phyloP scores from a whole-genome alignment of 2,888 invertebrate species.

The Kuschelorhynchus macadamiae region DNA sequence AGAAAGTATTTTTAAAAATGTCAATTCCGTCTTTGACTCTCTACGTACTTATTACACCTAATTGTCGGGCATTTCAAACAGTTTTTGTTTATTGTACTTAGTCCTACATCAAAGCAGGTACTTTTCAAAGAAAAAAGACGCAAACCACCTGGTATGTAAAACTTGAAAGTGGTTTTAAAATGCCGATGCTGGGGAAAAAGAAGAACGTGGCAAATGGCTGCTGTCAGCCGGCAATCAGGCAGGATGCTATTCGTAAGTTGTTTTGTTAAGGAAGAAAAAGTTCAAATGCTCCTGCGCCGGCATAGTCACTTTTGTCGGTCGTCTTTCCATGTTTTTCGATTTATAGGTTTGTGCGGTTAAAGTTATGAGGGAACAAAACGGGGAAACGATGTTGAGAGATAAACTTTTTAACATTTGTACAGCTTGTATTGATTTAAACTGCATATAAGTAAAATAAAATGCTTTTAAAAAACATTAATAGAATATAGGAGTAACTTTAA shows the following conservation, averaged over 20 bases:
- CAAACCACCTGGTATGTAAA: conserved; percentile 25
- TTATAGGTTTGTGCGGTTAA: conserved; percentile 12
- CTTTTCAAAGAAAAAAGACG: conserved; percentile 25
- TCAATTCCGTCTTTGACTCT: not conserved
- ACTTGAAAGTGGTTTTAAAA: conserved; percentile 33
- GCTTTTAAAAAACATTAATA: too few species aligned
- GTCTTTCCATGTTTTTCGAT: not conserved
- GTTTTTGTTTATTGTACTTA: conserved; percentile 15
- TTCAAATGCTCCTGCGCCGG: conserved; percentile 18
- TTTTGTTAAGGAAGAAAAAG: conserved; percentile 31
- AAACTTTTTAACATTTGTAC: too few species aligned
- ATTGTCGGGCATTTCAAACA: too few species aligned
- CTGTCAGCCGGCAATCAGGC: conserved; percentile 32
- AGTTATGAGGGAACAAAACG: not conserved
- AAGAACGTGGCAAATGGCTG: conserved; percentile 23
- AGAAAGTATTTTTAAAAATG: too few species aligned
- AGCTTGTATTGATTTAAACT: too few species aligned
- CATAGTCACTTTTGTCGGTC: conserved; percentile 9
- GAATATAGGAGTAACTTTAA: too few species aligned
- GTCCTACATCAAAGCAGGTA: conserved; percentile 8
- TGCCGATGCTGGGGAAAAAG: conserved; percentile 20
- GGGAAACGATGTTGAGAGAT: too few species aligned
- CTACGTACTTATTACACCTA: too few species aligned
- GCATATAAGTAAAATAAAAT: too few species aligned
- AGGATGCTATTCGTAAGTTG: conserved; percentile 27